Evolutionary conservation across 2,113 vertebrate genomes (phyloP).

Genomic region (Thermophis baileyi): DNA sequence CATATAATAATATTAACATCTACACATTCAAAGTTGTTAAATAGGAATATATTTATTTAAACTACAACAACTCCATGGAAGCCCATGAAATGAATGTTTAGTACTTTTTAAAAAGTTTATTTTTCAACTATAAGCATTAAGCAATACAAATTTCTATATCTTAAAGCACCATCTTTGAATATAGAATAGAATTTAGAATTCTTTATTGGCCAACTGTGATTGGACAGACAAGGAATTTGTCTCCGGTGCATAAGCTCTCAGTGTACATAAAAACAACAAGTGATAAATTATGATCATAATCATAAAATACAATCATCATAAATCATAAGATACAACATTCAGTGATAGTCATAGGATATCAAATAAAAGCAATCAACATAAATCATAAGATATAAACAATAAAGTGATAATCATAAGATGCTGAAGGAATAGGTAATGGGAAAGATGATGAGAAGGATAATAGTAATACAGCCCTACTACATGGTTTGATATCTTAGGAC

Average conservation of each 20-base stretch:
- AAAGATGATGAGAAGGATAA: background rate
- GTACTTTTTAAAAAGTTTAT: background rate
- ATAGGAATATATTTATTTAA: background rate
- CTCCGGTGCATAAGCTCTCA: background rate
- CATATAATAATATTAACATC: background rate
- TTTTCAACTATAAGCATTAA: background rate
- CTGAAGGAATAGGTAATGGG: background rate
- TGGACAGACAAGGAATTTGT: background rate
- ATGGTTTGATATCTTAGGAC: background rate
- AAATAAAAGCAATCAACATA: background rate
- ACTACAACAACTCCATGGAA: background rate
- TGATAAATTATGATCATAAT: background rate
- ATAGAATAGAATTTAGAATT: background rate
- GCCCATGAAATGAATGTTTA: background rate
- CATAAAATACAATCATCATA: background rate
- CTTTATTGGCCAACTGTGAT: background rate
- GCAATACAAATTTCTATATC: background rate
- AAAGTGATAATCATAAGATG: background rate
- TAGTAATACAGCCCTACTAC: background rate
- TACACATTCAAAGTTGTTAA: background rate
- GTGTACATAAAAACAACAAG: background rate
- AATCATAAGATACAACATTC: background rate
- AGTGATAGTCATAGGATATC: background rate
- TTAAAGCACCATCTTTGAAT: background rate
- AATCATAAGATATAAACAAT: background rate